Evolutionary conservation across 2,888 invertebrate genomes (phyloP), one percentile per base, ranked within the genome.

Genomic region (Drosophila phalerata): DNA sequence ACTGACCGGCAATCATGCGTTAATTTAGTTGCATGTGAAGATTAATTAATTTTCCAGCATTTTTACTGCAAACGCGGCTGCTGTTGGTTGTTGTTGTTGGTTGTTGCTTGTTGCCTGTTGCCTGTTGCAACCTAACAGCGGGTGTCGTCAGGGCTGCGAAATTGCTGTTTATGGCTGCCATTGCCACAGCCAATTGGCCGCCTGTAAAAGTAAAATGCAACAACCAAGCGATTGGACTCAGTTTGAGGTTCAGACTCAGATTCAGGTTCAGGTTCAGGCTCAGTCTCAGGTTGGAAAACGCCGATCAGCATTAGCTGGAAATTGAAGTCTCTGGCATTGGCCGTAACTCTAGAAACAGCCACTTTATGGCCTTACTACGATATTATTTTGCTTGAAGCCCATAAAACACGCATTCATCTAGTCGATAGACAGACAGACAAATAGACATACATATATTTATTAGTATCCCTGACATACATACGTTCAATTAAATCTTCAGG

Each of bases 1-100:
- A 56, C 60, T 52, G 73, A 65, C 64, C 80, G 64, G 88, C 84
- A 86, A 86, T 84, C 89, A 80, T 85, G 85, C 90, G 86, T 90
- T 86, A 86, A 86, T 86, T 86, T 90, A 90, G 86, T 88, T 86
- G 90, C 86, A 90, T 90, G 86, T 72, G 81, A 86, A 84, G 86
- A 86, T 90, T 86, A 86, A 86, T 86, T 90, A 90, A 90, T 86
- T 86, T 76, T 66, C 56, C 83, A 88, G 60, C 84, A 57, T 89
- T 84, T 86, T 89, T 89, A 85, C 85, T 65, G 63, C 77, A 34
- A 32, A 43, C 28, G 49, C 56, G 49, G 66, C 65, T 57, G 62
- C 47, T 25, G 42, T 37, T 25, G 19, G 4, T 40, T 32, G 42
- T n/a, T 55, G 58, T 11, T 17, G 45, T 25, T 32, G 42, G 42